Conservation (phyloP, 1,140 invertebrate species). For the Limonius californicus region DNA sequence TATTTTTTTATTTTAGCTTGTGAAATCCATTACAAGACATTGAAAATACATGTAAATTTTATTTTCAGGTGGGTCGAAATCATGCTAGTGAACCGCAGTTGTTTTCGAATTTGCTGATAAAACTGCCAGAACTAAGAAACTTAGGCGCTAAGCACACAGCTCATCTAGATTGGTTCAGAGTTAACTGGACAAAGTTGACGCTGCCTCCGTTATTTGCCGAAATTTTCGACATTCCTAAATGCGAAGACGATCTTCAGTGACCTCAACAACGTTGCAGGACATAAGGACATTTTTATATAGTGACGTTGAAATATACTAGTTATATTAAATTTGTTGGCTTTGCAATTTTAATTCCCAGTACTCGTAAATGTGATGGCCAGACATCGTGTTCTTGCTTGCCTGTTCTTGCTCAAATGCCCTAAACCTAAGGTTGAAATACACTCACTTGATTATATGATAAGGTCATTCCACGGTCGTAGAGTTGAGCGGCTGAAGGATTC, state of each 20-base stretch:
- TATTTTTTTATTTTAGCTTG: too few species aligned
- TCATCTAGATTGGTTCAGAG: slow-evolving; percentile 86
- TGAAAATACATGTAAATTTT: background rate
- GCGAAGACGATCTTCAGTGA: slow-evolving; percentile 71
- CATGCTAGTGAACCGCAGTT: slow-evolving; percentile 52
- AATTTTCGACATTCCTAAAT: slow-evolving; percentile 96
- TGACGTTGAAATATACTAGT: background rate
- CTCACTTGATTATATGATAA: background rate
- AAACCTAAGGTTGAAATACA: background rate
- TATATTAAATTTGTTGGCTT: slow-evolving; percentile 6
- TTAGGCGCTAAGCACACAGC: slow-evolving; percentile 82
- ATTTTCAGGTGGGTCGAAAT: slow-evolving; percentile 40
- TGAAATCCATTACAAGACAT: too few species aligned
- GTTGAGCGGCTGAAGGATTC: too few species aligned
- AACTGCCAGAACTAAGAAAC: slow-evolving; percentile 74
- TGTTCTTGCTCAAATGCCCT: slow-evolving; percentile 20
- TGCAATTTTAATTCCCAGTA: slow-evolving; percentile 1
- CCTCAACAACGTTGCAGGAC: slow-evolving; percentile 22
- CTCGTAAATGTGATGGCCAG: slow-evolving; percentile 3
- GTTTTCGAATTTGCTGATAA: slow-evolving; percentile 65
- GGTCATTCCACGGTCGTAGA: too few species aligned
- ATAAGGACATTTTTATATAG: too few species aligned
- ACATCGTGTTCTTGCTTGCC: slow-evolving; percentile 10
- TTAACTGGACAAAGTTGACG: slow-evolving; percentile 79
- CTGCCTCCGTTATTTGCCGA: slow-evolving; percentile 93